phyloP scores from a whole-genome alignment of 2,888 invertebrate species.

The Mellilla xanthometata region DNA sequence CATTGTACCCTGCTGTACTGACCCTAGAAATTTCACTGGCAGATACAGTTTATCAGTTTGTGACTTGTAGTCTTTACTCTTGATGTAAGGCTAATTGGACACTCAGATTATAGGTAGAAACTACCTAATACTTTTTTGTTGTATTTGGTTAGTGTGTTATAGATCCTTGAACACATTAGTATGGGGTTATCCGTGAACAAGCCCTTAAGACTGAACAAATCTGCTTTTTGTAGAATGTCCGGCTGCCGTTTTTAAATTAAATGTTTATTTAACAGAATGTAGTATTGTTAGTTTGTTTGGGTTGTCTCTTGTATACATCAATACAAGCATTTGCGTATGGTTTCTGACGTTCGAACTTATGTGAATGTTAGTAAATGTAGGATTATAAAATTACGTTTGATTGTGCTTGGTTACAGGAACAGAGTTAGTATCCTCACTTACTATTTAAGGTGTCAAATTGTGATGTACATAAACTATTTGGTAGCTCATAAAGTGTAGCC shows the following conservation, averaged over 20 bases:
- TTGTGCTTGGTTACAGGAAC: conserved; percentile 14
- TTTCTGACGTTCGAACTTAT: conserved; percentile 38
- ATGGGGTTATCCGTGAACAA: too few relatives aligned
- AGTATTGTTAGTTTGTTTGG: conserved; percentile 50
- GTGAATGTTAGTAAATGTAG: conserved; percentile 64
- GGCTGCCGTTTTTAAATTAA: conserved; percentile 37
- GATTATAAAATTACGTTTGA: conserved; percentile 11
- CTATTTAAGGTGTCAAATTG: neutral
- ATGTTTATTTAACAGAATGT: conserved; percentile 60
- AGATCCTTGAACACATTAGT: too few relatives aligned
- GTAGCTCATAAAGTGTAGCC: neutral
- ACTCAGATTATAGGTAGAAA: too few relatives aligned
- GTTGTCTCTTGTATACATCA: conserved; percentile 44
- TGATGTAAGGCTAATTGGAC: too few relatives aligned
- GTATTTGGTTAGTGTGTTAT: too few relatives aligned
- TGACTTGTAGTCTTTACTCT: too few relatives aligned
- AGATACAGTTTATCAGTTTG: too few relatives aligned
- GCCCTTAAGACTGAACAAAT: conserved; percentile 25
- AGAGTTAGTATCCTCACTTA: neutral
- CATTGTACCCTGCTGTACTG: too few relatives aligned
- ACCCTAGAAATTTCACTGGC: too few relatives aligned
- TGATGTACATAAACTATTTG: neutral
- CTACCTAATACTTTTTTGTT: too few relatives aligned
- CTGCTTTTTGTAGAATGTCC: conserved; percentile 14
- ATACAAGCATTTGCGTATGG: conserved; percentile 37